phyloP scores from a whole-genome alignment of 2,113 vertebrate species.

The Cichladusa arquata region DNA sequence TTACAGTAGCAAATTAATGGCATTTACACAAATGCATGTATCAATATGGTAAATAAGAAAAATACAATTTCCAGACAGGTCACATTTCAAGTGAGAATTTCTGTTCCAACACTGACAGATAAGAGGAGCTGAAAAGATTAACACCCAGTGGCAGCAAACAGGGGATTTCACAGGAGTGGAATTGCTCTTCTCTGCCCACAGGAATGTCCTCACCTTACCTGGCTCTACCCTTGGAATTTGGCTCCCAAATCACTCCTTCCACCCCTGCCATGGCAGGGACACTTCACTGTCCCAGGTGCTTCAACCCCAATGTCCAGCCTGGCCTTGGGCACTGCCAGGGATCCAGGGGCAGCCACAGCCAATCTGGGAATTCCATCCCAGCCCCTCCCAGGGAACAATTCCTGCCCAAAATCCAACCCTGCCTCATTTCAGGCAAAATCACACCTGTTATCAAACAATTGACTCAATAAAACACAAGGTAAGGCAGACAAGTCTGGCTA shows the following conservation, averaged over 20 bases:
- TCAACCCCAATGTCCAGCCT: neutral
- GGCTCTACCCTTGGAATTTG: neutral
- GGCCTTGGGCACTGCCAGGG: neutral
- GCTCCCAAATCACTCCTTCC: neutral
- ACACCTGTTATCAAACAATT: neutral
- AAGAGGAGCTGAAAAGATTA: neutral
- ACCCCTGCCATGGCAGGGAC: neutral
- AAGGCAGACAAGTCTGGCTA: neutral
- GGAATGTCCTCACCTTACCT: neutral
- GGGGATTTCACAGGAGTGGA: neutral
- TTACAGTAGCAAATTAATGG: neutral
- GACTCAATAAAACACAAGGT: too few species aligned
- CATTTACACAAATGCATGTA: neutral
- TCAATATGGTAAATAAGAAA: neutral
- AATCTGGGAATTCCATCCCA: neutral
- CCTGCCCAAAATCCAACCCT: fast-evolving
- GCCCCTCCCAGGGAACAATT: fast-evolving
- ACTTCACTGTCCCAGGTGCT: neutral
- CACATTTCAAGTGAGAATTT: neutral
- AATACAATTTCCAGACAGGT: neutral
- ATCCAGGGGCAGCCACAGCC: neutral
- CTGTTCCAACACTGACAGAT: neutral
- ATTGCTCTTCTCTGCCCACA: neutral
- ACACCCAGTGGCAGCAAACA: neutral
- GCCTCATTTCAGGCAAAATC: neutral